These are phyloP conservation scores for Stichodactyla helianthus DNA, from an alignment of 64 coral and sea anemone genomes.

Conservation along the genomic window DNA sequence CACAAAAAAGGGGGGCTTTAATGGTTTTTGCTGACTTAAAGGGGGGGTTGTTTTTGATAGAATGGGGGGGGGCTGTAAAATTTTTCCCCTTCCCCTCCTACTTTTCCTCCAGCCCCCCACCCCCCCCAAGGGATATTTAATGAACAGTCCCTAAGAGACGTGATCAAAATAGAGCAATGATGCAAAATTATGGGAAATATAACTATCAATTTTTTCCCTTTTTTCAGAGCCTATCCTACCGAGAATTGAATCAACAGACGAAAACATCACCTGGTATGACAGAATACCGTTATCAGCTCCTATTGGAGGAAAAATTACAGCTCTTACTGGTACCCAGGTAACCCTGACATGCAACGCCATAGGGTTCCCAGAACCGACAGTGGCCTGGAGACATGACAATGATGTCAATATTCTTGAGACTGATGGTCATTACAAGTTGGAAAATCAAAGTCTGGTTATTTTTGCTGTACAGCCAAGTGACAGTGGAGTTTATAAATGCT, in stretches of 20 bases:
- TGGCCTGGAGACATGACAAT: conserved; percentile 51
- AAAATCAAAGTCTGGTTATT: conserved; percentile 44
- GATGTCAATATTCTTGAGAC: conserved; percentile 13
- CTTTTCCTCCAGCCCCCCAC: no score
- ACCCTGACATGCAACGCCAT: conserved; percentile 43
- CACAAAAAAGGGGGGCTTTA: no score
- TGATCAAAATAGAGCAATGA: no score
- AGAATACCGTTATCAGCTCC: not conserved
- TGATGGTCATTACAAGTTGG: conserved; percentile 30
- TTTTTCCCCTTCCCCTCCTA: no score
- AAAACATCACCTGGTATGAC: conserved; percentile 29
- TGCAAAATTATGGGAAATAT: no score
- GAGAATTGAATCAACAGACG: not conserved
- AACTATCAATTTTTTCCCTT: no score
- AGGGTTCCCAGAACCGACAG: conserved; percentile 50
- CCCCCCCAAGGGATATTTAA: no score
- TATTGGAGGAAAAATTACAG: conserved; percentile 65
- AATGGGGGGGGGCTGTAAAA: no score
- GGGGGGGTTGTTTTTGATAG: no score
- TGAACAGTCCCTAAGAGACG: no score
- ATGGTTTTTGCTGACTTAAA: no score
- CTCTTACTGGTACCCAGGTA: conserved; percentile 64
- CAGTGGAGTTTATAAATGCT: conserved; percentile 44
- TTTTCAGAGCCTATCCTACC: conserved; percentile 17
- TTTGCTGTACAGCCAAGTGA: conserved; percentile 61